Evolutionary conservation across 2,113 vertebrate genomes (phyloP), one percentile per base, ranked within the genome.

Genomic region (Baryphthengus martii): DNA sequence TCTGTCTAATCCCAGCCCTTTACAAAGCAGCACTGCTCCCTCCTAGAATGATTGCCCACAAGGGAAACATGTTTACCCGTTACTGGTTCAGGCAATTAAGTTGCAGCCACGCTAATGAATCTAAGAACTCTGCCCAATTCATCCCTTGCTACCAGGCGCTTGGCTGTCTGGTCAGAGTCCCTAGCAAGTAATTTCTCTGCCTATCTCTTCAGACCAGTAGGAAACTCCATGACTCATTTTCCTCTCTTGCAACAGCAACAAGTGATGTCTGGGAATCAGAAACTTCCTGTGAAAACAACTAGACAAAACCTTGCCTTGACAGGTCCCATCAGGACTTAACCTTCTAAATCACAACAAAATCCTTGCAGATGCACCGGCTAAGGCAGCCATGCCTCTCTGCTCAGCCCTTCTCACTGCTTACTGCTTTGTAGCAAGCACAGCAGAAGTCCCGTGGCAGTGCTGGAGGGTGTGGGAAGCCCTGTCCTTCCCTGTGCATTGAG

Each of bases 211-310:
- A 79, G 87, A 71, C 85, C 93, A 73, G 85, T 90, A 95, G 95
- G 95, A 95, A 95, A 78, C 94, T 47, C 49, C 72, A 76, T 97
- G 97, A 97, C 90, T 97, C 96, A 97, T 82, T 95, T 97, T 96
- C 93, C 96, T 96, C 88, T 52, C 73, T 80, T 84, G 88, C 50
- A 88, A 59, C 68, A 81, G 94, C 83, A 71, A n/a, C 11, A 50
- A 81, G 35, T 6, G 3, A 47, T 25, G 61, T 47, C 66, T 58
- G 66, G 89, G 92, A 94, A 96, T 95, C 88, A 88, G 96, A 93
- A 95, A 80, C 63, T 97, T 97, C 97, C 97, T 93, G 93, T 23
- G 65, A 85, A 95, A 94, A 97, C 96, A 96, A 97, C 96, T 86
- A 83, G 87, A 77, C 58, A 77, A 88, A 93, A 70, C 55, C 37